Conservation (phyloP, 2,888 invertebrate species). For the Pimpla rufipes region DNA sequence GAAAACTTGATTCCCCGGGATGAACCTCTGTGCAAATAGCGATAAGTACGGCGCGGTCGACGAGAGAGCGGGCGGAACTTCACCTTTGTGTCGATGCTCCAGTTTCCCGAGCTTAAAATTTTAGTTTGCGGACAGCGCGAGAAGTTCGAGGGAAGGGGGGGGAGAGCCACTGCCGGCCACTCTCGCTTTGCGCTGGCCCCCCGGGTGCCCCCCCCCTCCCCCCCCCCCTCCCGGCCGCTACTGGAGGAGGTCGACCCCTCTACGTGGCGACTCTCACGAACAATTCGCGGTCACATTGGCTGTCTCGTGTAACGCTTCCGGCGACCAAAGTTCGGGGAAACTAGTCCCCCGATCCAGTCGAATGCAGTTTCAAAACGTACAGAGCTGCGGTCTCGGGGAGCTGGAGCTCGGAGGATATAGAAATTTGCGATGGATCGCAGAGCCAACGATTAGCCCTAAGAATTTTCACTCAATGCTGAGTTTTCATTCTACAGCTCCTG, state of each 20-base stretch:
- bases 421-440: constrained; percentile 27
- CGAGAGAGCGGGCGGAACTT: constrained; percentile 32
- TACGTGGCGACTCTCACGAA: constrained; percentile 40
- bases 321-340: constrained; percentile 62
- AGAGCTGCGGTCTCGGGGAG: constrained; percentile 51
- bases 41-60: constrained; percentile 47
- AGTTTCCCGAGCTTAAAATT: constrained; percentile 63
- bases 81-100: constrained; percentile 61
- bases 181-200: constrained; percentile 42
- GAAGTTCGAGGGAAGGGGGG: constrained; percentile 46
- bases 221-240: constrained; percentile 15
- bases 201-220: constrained; percentile 10
- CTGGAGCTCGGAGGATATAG: constrained; percentile 12
- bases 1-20: constrained; percentile 43
- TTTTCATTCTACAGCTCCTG: no score
- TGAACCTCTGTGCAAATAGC: constrained; percentile 56
- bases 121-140: constrained; percentile 50
- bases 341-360: constrained; percentile 51
- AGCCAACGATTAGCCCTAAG: constrained; percentile 9
- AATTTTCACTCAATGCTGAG: constrained; percentile 34
- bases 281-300: constrained; percentile 69
- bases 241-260: no score
- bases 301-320: constrained; percentile 68
- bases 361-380: constrained; percentile 64
- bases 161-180: constrained; percentile 55